phyloP scores from a whole-genome alignment of 2,113 vertebrate species.

The Machaerirhynchus nigripectus region DNA sequence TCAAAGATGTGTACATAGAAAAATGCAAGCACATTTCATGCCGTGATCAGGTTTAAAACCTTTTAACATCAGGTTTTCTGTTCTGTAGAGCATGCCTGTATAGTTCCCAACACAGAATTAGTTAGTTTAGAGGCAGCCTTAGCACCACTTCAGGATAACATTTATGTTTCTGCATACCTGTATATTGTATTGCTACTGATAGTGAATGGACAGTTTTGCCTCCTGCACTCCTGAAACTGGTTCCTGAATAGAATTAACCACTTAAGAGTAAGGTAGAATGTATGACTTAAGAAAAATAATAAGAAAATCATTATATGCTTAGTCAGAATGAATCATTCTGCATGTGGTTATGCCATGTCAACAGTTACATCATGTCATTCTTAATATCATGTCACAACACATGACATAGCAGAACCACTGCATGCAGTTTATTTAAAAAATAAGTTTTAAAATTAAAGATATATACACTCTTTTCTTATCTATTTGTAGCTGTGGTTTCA shows the following conservation, averaged over 20 bases:
- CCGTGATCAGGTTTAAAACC: background rate
- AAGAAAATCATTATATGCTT: background rate
- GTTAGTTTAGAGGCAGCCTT: background rate
- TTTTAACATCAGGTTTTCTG: background rate
- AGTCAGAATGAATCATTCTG: slow-evolving; percentile 17
- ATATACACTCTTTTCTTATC: background rate
- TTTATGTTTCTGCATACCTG: background rate
- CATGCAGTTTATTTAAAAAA: background rate
- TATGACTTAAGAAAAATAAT: background rate
- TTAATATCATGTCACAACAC: slow-evolving; percentile 26
- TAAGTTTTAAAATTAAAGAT: background rate
- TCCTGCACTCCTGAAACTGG: background rate
- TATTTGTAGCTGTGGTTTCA: background rate
- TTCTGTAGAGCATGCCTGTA: background rate
- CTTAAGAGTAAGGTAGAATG: background rate
- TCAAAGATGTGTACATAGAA: background rate
- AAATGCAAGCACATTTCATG: background rate
- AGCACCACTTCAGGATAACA: background rate
- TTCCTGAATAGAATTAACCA: background rate
- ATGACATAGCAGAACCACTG: background rate
- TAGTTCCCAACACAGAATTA: background rate
- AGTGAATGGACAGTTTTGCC: background rate
- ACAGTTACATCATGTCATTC: background rate
- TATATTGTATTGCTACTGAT: background rate
- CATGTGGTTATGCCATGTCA: background rate